Conservation (phyloP, 2,888 invertebrate species). For the Nemurella pictetii region DNA sequence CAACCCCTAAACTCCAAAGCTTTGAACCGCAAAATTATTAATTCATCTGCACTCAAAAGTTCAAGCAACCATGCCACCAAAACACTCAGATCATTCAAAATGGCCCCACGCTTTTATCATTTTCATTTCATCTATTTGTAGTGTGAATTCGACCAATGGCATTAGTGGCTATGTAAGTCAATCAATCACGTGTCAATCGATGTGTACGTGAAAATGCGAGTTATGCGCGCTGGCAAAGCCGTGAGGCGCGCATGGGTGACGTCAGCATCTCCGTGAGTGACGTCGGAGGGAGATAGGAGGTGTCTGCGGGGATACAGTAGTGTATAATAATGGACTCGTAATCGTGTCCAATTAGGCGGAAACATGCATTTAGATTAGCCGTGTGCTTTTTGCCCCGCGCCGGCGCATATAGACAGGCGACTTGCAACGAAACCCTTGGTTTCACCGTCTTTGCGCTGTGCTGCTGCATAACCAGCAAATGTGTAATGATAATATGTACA, state of each 20-base stretch:
- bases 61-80: not conserved
- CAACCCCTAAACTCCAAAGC: not conserved
- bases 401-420: not conserved
- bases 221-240: not conserved
- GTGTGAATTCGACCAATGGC: not conserved
- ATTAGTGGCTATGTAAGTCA: not conserved
- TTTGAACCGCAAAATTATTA: not conserved
- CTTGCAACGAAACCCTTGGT: not conserved
- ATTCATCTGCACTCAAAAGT: not conserved
- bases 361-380: conserved; percentile 19
- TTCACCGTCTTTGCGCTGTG: not conserved
- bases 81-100: not conserved
- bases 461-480: not conserved
- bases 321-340: conserved; percentile 23
- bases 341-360: conserved; percentile 21
- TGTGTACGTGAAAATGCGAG: not conserved
- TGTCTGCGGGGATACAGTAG: not conserved
- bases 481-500: no score
- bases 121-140: not conserved
- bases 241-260: not conserved
- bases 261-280: conserved; percentile 1
- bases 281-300: not conserved
- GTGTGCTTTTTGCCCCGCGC: not conserved
- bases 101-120: not conserved
- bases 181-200: not conserved